Evolutionary conservation across 1,140 invertebrate genomes (phyloP).

Genomic region (Nautilus pompilius): DNA sequence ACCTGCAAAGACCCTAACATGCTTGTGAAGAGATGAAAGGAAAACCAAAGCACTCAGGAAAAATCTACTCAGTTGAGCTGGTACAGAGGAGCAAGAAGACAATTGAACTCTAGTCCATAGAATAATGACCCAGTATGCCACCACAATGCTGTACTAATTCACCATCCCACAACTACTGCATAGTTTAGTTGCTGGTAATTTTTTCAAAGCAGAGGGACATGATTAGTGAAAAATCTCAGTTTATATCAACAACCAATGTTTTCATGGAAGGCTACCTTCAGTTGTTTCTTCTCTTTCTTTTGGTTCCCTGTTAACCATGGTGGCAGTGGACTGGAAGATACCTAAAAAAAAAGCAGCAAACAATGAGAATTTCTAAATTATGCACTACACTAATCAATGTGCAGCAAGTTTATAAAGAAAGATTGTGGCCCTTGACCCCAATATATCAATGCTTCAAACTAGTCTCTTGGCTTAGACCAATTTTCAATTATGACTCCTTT

Average conservation of each 20-base stretch:
- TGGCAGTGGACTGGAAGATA: constrained; percentile 26
- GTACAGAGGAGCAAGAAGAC: no score
- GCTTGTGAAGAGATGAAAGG: no score
- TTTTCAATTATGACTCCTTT: no score
- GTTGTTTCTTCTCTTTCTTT: constrained; percentile 31
- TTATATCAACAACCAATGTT: background rate
- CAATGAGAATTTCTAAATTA: background rate
- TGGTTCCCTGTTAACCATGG: constrained; percentile 36
- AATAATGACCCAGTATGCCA: no score
- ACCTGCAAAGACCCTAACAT: no score
- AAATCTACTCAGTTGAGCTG: no score
- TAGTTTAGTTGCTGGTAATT: background rate
- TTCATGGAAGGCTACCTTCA: constrained; percentile 25
- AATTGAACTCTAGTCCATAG: no score
- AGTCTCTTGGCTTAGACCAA: no score
- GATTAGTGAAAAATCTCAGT: background rate
- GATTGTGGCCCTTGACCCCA: background rate
- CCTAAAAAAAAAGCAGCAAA: constrained; percentile 15
- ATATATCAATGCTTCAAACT: no score
- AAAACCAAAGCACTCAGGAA: no score
- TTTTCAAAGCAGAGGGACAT: background rate
- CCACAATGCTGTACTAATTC: background rate
- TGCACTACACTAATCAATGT: background rate
- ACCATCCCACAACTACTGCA: background rate
- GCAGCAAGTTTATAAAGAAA: background rate